Evolutionary conservation across 2,888 invertebrate species (phyloP), one percentile per base, ranked within the genome.

Genomic region (Xestia xanthographa): DNA sequence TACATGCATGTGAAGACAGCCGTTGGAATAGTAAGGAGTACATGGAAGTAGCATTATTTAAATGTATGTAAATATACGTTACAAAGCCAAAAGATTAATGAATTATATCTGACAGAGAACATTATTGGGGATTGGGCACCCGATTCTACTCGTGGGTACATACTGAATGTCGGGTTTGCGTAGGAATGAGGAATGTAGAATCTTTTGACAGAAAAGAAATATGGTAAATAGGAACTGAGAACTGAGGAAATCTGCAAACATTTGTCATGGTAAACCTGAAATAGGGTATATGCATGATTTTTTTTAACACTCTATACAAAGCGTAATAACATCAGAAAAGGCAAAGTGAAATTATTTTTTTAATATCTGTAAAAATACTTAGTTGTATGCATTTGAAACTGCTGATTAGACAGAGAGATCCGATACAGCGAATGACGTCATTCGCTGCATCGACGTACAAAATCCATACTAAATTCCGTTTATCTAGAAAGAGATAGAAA

Each of bases 21-120:
- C 45, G n/a, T 71, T 41, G 50, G 45, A 73, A 84, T 75, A 74
- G 58, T 77, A 41, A 71, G 20, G 45, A 68, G 67, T 82, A 84
- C 82, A 79, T 84, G 70, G 82, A 82, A 84, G 85, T 75, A 84
- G 85, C 82, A 82, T 82, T 84, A 84, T 84, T 85, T 74, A 82
- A 82, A 84, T 84, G 72, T 75, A 84, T 84, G 84, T 81, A 60
- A 63, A 84, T 83, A 65, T 69, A 12, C 50, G 65, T 72, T 77
- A 62, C 38, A 38, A 11, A 66, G 83, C 60, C 60, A 67, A 78
- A 78, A 75, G 85, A 81, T 85, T 75, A 78, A 82, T 78, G 69
- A 75, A 81, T 62, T 75, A 79, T 48, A 66, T 69, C n/a, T 66
- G 75, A 82, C 76, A 63, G 71, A n/a, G 22, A 41, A 66, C 71